Evolutionary conservation across 2,888 invertebrate species (phyloP), one percentile per base, ranked within the genome.

Genomic region (Pristionchus maxplancki): DNA sequence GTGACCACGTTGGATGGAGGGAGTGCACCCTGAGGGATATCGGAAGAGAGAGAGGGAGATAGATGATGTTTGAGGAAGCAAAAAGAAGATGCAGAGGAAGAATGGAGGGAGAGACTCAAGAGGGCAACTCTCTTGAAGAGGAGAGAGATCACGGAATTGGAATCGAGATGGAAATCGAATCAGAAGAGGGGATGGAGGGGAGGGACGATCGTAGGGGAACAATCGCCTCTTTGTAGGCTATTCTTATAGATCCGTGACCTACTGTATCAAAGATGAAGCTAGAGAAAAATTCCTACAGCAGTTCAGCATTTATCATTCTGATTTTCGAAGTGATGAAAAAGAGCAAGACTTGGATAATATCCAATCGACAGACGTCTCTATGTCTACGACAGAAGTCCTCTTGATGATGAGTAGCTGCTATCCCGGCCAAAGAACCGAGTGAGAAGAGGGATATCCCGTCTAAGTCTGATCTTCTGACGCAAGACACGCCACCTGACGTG

Each of bases 1-100:
- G 11, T 11, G 44, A 44, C 6, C 44, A 44, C 44, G 44, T 44
- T 6, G 11, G 44, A 11, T 44, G 58, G n/a, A n/a, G n/a, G n/a
- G 78, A 28, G 78, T 78, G n/a, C 34, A 44, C 78, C 78, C 48
- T 78, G 40, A 78, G 78, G 78, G 78, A 78, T 78, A 78, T 78
- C 78, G 78, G 78, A 78, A 78, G 78, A 40, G 34, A 20, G 71
- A 58, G 58, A 58, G 58, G 53, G 17, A 11, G 44, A 44, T 15
- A n/a, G 44, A 9, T n/a, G 44, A 28, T 78, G 78, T 78, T 78
- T 78, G 78, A 78, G 78, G 44, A 78, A 48, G 78, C 40, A 78
- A 78, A 78, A 78, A 78, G 78, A 74, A 44, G 44, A 78, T 78
- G 71, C 71, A 37, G 64, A 64, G 17, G 64, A 34, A 34, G 64